Evolutionary conservation across 1,140 invertebrate species (phyloP), one percentile per base, ranked within the genome.

Genomic region (Scaptomyza hsui): DNA sequence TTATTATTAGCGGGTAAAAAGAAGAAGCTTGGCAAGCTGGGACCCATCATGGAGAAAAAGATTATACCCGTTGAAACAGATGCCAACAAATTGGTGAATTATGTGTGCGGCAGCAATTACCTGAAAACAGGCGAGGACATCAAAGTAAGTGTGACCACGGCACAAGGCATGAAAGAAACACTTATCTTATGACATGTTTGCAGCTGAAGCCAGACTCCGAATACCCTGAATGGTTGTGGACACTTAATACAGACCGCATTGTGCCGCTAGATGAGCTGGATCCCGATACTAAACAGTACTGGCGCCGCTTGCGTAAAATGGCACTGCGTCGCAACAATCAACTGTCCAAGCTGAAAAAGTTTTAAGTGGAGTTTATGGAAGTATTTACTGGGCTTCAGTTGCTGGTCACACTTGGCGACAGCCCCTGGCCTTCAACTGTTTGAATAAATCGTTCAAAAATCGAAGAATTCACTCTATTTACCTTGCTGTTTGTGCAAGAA

Each of bases 151-250:
- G 2, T 39, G 19, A 6, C 1, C 13, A 7, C 13, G 3, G 9
- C 12, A 39, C 9, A 59, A 37, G 6, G 6, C 19, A 2, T 29
- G 1, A 2, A 29, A 9, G 9, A 29, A 9, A 29, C 26, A 29
- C 26, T 9, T 29, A 29, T 29, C 9, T 19, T 16, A 0, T 10
- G 60, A 24, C 39, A 1, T 32, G 12, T 6, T 15, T 53, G 4
- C 73, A 94, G 93, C 64, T 99, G 9, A 96, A 96, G 91, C 94
- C 95, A 2, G 96, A 98, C 89, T 94, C 93, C 55, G 97, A 98
- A 90, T 99, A 99, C 92, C 98, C 98, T 0, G 97, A 97, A 16
- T 99, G 98, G 98, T 91, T 99, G 15, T 99, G 97, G 97, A 93
- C 78, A 0, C 81, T 99, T 10, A 92, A 94, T 61, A 94, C 93